A percentile compares a stretch with the other conserved stretches of the same genome.
These are phyloP conservation scores for Drosophila affinis DNA, from an alignment of 2,888 invertebrate species.

Conservation along the genomic window DNA sequence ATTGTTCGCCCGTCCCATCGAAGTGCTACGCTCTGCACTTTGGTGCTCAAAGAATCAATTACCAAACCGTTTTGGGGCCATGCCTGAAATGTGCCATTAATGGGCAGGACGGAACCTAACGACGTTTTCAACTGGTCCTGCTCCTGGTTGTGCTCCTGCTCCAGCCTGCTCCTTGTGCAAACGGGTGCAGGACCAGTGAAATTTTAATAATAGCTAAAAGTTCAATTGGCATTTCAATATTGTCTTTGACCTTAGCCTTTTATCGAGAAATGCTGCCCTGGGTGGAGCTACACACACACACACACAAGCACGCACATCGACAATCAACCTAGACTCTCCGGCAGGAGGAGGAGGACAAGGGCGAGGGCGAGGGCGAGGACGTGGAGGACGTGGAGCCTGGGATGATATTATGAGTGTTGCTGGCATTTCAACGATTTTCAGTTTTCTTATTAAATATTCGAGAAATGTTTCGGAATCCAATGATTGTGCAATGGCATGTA, in stretches of 20 bases:
- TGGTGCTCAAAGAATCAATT: constrained; percentile 26
- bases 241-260: constrained; percentile 80
- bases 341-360: not conserved
- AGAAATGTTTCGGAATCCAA: constrained; percentile 81
- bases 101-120: constrained; percentile 10
- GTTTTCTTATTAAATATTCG: constrained; percentile 81
- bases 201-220: constrained; percentile 75
- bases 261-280: constrained; percentile 57
- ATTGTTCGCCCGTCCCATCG: not conserved
- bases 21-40: not conserved
- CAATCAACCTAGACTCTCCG: not conserved
- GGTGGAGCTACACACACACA: constrained; percentile 23
- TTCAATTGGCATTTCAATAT: constrained; percentile 79
- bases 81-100: constrained; percentile 3
- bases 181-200: constrained; percentile 35
- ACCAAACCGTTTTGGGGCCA: constrained; percentile 25
- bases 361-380: not conserved
- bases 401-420: constrained; percentile 76
- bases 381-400: constrained; percentile 10
- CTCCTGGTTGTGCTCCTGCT: constrained; percentile 12
- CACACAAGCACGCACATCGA: constrained; percentile 1
- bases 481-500: constrained; percentile 81
- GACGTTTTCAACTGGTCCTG: constrained; percentile 31
- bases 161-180: constrained; percentile 1
- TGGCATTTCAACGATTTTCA: constrained; percentile 81